Percentiles rank a stretch among this genome's conserved stretches.
Conservation (phyloP, 37 sponge, comb jelly and placozoan genomes). For the Chondrosia reniformis region DNA sequence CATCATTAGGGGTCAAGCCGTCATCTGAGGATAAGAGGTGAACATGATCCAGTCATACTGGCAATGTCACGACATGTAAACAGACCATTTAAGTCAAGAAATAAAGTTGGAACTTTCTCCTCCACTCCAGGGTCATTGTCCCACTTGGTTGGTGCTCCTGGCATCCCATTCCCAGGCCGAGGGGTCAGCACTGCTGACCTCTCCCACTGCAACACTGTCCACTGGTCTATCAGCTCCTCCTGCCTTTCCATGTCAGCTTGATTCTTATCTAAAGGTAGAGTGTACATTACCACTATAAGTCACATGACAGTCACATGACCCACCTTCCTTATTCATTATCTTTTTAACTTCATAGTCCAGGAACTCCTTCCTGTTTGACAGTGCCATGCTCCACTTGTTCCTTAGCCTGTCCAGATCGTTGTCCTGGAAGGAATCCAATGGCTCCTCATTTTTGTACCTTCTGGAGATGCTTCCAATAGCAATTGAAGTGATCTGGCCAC, state of each 20-base stretch:
- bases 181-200: constrained; percentile 80
- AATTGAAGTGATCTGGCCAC: constrained; percentile 65
- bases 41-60: no score
- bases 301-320: background rate
- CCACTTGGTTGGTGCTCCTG: constrained; percentile 87
- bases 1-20: constrained; percentile 49
- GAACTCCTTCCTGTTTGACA: constrained; percentile 87
- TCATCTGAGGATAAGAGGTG: constrained; percentile 29
- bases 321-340: constrained; percentile 78
- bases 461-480: constrained; percentile 83
- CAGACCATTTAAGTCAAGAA: constrained; percentile 63
- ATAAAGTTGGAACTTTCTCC: constrained; percentile 63
- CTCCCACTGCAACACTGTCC: constrained; percentile 90
- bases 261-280: constrained; percentile 7
- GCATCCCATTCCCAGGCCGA: constrained; percentile 82
- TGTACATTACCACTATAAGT: background rate
- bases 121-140: constrained; percentile 81
- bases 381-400: constrained; percentile 79
- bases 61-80: no score
- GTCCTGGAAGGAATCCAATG: constrained; percentile 89
- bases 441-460: constrained; percentile 62
- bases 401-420: constrained; percentile 82
- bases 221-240: constrained; percentile 91
- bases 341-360: constrained; percentile 87
- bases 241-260: constrained; percentile 71